Conservation (phyloP, 2,113 vertebrate genomes). For the Tichodroma muraria region DNA sequence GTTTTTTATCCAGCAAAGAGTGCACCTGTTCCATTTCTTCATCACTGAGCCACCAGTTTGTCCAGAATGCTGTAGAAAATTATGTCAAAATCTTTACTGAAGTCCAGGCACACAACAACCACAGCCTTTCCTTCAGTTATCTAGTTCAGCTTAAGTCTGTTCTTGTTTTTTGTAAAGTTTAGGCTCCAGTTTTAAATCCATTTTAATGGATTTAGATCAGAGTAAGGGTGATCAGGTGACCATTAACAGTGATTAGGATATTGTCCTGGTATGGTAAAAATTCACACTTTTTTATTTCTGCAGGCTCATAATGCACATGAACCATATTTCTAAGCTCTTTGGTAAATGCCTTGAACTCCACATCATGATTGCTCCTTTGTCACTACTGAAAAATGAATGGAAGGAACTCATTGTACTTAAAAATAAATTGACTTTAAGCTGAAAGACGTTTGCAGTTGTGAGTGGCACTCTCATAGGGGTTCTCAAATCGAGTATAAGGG, state of each 20-base stretch:
- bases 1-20: background rate
- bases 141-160: background rate
- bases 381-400: background rate
- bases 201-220: background rate
- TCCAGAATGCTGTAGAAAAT: background rate
- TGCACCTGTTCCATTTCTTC: fast-evolving
- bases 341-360: background rate
- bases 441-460: background rate
- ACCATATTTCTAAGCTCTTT: background rate
- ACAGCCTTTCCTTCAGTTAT: background rate
- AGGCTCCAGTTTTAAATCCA: background rate
- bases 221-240: background rate
- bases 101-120: background rate
- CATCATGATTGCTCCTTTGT: background rate
- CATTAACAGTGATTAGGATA: background rate
- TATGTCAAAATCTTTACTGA: fast-evolving
- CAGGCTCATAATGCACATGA: background rate
- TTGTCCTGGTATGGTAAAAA: background rate
- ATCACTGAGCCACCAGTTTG: background rate
- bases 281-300: background rate
- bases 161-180: background rate
- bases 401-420: background rate
- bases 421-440: background rate
- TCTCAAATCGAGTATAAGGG: background rate
- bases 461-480: background rate